Evolutionary conservation across 2,888 invertebrate genomes (phyloP).

Genomic region (Drosophila nr. medialis): DNA sequence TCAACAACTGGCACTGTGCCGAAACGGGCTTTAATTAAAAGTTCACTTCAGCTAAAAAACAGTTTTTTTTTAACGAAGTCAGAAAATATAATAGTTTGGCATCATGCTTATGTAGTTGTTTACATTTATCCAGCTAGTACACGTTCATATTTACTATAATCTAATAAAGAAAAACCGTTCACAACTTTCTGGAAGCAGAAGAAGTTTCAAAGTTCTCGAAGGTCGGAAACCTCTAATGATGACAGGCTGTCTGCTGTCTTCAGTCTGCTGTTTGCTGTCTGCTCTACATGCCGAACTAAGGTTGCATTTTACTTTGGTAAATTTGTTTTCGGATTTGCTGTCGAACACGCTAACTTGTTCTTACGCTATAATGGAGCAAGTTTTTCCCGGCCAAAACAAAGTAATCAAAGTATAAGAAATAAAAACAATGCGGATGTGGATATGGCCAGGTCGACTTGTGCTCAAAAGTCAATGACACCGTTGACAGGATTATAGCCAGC

Average conservation of each 20-base stretch:
- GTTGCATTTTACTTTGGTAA: slow-evolving; percentile 47
- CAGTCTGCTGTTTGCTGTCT: neutral
- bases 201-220: slow-evolving; percentile 31
- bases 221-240: slow-evolving; percentile 54
- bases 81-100: neutral
- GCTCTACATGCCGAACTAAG: slow-evolving; percentile 36
- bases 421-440: slow-evolving; percentile 30
- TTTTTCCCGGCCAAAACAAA: slow-evolving; percentile 64
- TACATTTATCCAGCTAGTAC: slow-evolving; percentile 1
- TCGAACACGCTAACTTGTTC: slow-evolving; percentile 40
- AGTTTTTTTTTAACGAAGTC: neutral
- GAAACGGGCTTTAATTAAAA: neutral
- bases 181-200: slow-evolving; percentile 11
- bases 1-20: neutral
- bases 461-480: slow-evolving; percentile 25
- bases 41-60: neutral
- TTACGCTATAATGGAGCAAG: slow-evolving; percentile 55
- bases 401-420: slow-evolving; percentile 65
- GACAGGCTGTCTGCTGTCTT: slow-evolving; percentile 13
- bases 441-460: slow-evolving; percentile 19
- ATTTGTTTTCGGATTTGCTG: slow-evolving; percentile 37
- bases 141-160: slow-evolving; percentile 14
- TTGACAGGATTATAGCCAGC: slow-evolving; percentile 55
- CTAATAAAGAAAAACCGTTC: slow-evolving; percentile 16
- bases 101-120: neutral